Conservation (phyloP, 1,140 invertebrate genomes). For the Hesperophylax magnus region DNA sequence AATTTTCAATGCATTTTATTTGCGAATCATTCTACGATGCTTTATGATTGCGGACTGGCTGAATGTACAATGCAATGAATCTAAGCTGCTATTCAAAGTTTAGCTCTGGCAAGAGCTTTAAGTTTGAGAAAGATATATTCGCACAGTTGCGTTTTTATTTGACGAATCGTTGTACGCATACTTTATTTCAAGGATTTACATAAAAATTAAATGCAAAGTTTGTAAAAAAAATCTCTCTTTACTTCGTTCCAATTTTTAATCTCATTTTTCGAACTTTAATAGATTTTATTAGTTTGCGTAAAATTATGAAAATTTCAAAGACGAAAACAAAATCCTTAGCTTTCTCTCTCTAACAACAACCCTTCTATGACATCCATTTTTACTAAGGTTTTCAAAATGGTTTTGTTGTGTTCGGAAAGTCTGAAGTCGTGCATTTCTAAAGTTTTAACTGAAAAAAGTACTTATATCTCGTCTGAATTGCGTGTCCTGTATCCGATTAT, state of each 20-base stretch:
- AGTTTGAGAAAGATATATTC: constrained; percentile 19
- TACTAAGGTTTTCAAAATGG: constrained; percentile 51
- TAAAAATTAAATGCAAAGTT: too few relatives aligned
- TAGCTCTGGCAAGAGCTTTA: constrained; percentile 2
- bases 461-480: background rate
- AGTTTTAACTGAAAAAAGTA: background rate
- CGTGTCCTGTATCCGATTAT: constrained; percentile 25
- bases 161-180: background rate
- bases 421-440: constrained; percentile 32
- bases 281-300: too few relatives aligned
- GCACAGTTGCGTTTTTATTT: background rate
- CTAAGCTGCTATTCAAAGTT: background rate
- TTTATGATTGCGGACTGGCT: background rate
- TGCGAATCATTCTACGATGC: background rate
- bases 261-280: too few relatives aligned
- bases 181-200: too few relatives aligned
- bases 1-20: too few relatives aligned
- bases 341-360: constrained; percentile 39
- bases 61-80: background rate
- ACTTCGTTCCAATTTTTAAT: too few relatives aligned
- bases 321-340: background rate
- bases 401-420: constrained; percentile 46
- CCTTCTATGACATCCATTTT: constrained; percentile 51
- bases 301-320: constrained; percentile 9
- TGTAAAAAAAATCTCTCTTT: too few relatives aligned